A percentile compares a stretch with the other conserved stretches of the same genome.
These are phyloP conservation scores for Zalophus californianus DNA, from an alignment of 2,797 vertebrate genomes.

Conservation along the genomic window DNA sequence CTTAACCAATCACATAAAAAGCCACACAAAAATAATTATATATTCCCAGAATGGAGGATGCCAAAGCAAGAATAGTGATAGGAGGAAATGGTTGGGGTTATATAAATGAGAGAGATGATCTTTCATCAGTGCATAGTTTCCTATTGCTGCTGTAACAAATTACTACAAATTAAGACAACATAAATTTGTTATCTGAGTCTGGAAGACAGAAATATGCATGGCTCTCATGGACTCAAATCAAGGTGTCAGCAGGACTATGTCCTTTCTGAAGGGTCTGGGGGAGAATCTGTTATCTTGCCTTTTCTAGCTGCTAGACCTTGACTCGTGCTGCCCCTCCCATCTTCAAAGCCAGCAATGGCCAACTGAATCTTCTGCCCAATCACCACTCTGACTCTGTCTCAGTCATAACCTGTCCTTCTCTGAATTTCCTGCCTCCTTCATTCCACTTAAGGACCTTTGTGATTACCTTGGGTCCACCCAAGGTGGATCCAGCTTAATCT, in stretches of 20 bases:
- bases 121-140: neutral
- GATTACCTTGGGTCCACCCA: neutral
- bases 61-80: neutral
- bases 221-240: neutral
- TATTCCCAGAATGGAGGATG: neutral
- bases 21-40: neutral
- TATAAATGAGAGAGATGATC: neutral
- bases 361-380: neutral
- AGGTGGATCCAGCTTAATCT: neutral
- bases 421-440: neutral
- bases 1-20: neutral
- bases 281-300: neutral
- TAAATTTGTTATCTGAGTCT: neutral
- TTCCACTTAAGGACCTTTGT: neutral
- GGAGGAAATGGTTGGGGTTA: neutral
- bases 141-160: neutral
- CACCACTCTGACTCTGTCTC: neutral
- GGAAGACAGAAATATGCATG: neutral
- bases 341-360: neutral
- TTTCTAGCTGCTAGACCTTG: neutral
- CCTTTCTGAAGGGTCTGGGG: neutral
- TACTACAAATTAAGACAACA: neutral
- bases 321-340: neutral
- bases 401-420: neutral
- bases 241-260: neutral